Evolutionary conservation across 2,888 invertebrate genomes (phyloP), one percentile per base, ranked within the genome.

Genomic region (Aporophyla lueneburgensis): DNA sequence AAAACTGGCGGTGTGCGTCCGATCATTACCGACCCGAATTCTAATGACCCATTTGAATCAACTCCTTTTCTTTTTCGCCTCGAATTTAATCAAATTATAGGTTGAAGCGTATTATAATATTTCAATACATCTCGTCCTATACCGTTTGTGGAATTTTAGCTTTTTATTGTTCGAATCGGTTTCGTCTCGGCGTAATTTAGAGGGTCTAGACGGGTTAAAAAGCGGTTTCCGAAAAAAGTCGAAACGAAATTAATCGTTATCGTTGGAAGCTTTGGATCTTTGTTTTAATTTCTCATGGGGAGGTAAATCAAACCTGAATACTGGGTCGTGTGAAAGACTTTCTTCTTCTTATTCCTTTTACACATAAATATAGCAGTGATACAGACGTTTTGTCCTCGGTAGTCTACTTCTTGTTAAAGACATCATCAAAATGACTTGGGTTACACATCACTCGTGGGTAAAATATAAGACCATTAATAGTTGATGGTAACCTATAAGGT

Each of bases 71-170:
- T 95, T 95, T 95, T 96, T 94, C 91, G 92, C 90, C 91, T 92
- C 91, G 92, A 94, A 94, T 95, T 96, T 96, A 95, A 96, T 96
- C 95, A 96, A 96, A 96, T 96, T 96, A 96, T 96, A 96, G 96
- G 96, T 96, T 96, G 91, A 93, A 92, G 93, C 92, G 92, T 94
- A 94, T 96, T 96, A 95, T 96, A 96, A 96, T 96, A 96, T 96
- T 96, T 96, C 96, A 95, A 96, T 96, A 95, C 93, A 90, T 93
- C 93, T 93, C 90, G 90, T 92, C 93, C 93, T 94, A 94, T 96
- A 95, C 93, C 94, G 95, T 94, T 96, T 95, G 93, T 94, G 95
- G 96, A 95, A 96, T 95, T 96, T 95, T 90, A 92, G 88, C 93
- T 94, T 96, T 95, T 96, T 96, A 93, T 95, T 95, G 92, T 95